Percentiles rank a stretch among this genome's conserved stretches.
Conservation (phyloP, 2,113 vertebrate genomes). For the Callocephalon fimbriatum region DNA sequence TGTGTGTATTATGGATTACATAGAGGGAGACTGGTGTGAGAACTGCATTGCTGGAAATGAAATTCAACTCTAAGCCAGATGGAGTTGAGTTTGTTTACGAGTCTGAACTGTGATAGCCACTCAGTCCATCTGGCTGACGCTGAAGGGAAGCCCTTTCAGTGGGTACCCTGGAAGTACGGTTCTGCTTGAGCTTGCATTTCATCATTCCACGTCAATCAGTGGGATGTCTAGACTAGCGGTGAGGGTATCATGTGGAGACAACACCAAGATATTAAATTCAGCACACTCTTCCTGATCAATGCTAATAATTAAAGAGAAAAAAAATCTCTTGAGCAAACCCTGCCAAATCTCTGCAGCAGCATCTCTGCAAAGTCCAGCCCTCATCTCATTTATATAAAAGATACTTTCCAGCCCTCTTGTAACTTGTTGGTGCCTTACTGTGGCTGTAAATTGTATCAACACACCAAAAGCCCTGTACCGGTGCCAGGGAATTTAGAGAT, state of each 20-base stretch:
- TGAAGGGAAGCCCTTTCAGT: slow-evolving; percentile 14
- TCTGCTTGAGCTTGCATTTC: not conserved
- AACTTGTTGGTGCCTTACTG: not conserved
- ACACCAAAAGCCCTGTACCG: not conserved
- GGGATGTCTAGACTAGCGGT: not conserved
- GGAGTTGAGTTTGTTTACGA: not conserved
- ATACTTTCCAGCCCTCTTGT: not conserved
- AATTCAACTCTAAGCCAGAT: slow-evolving; percentile 42
- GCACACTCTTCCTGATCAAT: not conserved
- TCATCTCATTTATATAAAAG: not conserved
- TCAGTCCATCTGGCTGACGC: not conserved
- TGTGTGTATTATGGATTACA: not conserved
- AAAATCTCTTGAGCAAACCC: not conserved
- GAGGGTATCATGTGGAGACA: not conserved
- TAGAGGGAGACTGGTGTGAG: not conserved
- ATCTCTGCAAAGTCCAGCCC: not conserved
- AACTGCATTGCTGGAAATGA: not conserved
- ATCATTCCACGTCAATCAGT: not conserved
- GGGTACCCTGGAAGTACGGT: not conserved
- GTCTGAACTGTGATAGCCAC: not conserved
- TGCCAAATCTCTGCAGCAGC: not conserved
- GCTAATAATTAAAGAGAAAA: not conserved
- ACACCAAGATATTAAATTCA: not conserved
- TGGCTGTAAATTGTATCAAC: not conserved
- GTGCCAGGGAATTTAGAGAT: not conserved